Evolutionary conservation across 1,140 invertebrate genomes (phyloP).

Genomic region (Melipona quadrifasciata): DNA sequence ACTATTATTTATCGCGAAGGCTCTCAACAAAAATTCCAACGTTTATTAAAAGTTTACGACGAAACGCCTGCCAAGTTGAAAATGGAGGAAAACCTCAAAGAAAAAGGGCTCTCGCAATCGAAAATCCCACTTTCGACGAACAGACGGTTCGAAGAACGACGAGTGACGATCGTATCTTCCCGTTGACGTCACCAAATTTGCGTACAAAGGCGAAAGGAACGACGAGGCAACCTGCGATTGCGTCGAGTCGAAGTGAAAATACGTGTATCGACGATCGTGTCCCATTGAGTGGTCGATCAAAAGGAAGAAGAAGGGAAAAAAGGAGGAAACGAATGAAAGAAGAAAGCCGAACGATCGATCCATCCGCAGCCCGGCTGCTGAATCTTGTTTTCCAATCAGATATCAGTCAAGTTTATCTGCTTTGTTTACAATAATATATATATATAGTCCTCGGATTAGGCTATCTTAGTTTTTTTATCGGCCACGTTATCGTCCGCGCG

Average conservation of each 20-base stretch:
- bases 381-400: constrained; percentile 5
- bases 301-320: too few relatives aligned
- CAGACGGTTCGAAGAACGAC: not conserved
- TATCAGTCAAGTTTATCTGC: not conserved
- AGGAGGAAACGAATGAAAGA: too few relatives aligned
- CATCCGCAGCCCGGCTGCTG: not conserved
- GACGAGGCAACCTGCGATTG: not conserved
- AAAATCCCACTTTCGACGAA: not conserved
- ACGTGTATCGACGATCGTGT: not conserved
- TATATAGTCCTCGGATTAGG: not conserved
- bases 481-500: not conserved
- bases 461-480: constrained; percentile 16
- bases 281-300: not conserved
- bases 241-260: not conserved
- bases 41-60: too few relatives aligned
- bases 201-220: not conserved
- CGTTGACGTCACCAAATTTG: not conserved
- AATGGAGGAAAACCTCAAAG: too few relatives aligned
- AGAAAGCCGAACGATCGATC: not conserved
- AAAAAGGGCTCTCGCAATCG: not conserved
- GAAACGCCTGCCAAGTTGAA: too few relatives aligned
- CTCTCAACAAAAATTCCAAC: too few relatives aligned
- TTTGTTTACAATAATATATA: constrained; percentile 18
- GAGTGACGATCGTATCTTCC: not conserved
- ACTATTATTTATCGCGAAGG: too few relatives aligned